phyloP scores from a whole-genome alignment of 2,797 vertebrate species.

The Pangasius mekongensis region DNA sequence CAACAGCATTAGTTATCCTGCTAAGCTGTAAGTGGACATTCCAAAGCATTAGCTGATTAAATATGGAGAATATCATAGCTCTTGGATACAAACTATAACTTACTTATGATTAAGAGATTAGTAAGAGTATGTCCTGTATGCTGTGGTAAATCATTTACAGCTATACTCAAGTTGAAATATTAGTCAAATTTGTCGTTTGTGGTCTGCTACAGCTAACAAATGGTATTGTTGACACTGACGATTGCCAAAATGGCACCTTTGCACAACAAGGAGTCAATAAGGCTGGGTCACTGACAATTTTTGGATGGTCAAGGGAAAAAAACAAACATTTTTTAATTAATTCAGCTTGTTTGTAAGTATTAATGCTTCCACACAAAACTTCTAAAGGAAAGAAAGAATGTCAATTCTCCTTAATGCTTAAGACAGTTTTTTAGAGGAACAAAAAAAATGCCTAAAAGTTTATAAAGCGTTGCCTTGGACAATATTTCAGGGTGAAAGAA shows the following conservation, averaged over 20 bases:
- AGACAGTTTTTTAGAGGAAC: constrained; percentile 17
- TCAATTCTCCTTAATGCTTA: constrained; percentile 26
- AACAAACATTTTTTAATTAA: background rate
- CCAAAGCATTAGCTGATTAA: constrained; percentile 1
- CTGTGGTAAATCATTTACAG: background rate
- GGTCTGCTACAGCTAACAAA: background rate
- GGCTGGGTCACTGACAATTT: background rate
- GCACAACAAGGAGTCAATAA: background rate
- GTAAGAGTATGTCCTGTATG: background rate
- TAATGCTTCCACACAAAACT: background rate
- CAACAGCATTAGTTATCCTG: background rate
- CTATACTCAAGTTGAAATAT: background rate
- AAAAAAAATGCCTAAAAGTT: constrained; percentile 25
- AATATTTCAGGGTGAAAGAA: constrained; percentile 45
- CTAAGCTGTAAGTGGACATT: background rate
- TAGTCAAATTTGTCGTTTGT: background rate
- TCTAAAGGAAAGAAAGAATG: background rate
- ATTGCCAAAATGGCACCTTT: background rate
- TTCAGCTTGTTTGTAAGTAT: constrained; percentile 29
- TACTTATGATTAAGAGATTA: background rate
- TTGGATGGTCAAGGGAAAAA: background rate
- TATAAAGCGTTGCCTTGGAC: constrained; percentile 44
- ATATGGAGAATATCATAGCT: background rate
- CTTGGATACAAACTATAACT: background rate
- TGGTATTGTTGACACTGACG: background rate